Conservation (phyloP, 2,797 vertebrate species). For the Emydoidea blandingii region DNA sequence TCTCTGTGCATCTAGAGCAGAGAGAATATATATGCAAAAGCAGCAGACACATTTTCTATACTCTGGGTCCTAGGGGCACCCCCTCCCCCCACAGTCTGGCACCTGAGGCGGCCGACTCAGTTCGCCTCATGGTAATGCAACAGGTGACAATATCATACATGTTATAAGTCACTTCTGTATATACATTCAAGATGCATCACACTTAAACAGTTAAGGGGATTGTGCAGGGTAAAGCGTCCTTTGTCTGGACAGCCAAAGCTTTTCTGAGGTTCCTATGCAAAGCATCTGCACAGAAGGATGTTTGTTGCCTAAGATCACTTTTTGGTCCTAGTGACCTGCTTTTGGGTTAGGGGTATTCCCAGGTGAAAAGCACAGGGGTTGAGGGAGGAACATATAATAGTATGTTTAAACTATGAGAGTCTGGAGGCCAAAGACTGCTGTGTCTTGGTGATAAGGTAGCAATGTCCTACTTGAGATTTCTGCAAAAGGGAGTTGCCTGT, state of each 20-base stretch:
- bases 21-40: too few species aligned
- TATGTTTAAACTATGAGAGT: not conserved
- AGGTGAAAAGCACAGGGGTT: not conserved
- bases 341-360: not conserved
- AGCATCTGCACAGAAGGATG: not conserved
- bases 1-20: too few species aligned
- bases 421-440: not conserved
- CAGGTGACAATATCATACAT: not conserved
- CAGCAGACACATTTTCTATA: too few species aligned
- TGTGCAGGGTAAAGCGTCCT: not conserved
- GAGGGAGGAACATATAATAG: rapidly evolving
- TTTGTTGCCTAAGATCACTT: not conserved
- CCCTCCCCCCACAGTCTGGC: too few species aligned
- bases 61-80: too few species aligned
- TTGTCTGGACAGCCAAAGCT: not conserved
- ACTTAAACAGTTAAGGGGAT: not conserved
- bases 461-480: not conserved
- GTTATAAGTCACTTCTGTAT: not conserved
- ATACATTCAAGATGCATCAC: not conserved
- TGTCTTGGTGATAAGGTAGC: not conserved
- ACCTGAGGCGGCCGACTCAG: too few species aligned
- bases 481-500: not conserved
- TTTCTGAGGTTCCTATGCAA: not conserved
- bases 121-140: not conserved
- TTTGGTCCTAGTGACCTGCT: not conserved